These are phyloP conservation scores for Bungarus multicinctus DNA, from an alignment of 2,113 vertebrate species.

Conservation along the genomic window DNA sequence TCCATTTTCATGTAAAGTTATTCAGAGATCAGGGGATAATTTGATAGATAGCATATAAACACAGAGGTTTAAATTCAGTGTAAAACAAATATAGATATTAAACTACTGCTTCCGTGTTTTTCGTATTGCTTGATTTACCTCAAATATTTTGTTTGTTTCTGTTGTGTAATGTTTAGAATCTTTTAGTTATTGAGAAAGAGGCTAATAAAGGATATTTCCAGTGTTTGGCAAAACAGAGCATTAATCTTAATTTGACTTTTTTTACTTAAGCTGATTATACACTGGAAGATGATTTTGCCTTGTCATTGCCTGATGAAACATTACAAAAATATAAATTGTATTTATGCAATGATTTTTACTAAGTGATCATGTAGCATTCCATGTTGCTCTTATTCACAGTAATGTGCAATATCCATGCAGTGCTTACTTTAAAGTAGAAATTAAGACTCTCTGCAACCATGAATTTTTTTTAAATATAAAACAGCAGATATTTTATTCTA, in stretches of 20 bases:
- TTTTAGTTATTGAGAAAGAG: background rate
- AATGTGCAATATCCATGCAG: background rate
- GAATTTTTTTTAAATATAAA: background rate
- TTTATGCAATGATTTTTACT: background rate
- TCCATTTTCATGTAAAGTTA: background rate
- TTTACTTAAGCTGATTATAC: background rate
- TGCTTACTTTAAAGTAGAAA: background rate
- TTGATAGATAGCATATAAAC: background rate
- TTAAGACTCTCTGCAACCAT: background rate
- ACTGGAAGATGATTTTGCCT: slow-evolving; percentile 52
- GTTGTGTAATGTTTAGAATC: background rate
- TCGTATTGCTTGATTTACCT: background rate
- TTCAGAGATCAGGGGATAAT: background rate
- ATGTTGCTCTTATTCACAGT: accelerated
- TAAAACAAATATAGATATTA: background rate
- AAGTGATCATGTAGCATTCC: background rate
- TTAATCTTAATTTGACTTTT: background rate
- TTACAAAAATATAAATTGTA: background rate
- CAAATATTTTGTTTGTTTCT: background rate
- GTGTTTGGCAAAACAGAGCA: background rate
- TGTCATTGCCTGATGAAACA: slow-evolving; percentile 56
- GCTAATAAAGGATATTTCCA: background rate
- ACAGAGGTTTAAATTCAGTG: background rate
- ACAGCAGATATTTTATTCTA: background rate
- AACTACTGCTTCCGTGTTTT: background rate